phyloP scores from a whole-genome alignment of 2,888 invertebrate species.

The Macrophya alboannulata region DNA sequence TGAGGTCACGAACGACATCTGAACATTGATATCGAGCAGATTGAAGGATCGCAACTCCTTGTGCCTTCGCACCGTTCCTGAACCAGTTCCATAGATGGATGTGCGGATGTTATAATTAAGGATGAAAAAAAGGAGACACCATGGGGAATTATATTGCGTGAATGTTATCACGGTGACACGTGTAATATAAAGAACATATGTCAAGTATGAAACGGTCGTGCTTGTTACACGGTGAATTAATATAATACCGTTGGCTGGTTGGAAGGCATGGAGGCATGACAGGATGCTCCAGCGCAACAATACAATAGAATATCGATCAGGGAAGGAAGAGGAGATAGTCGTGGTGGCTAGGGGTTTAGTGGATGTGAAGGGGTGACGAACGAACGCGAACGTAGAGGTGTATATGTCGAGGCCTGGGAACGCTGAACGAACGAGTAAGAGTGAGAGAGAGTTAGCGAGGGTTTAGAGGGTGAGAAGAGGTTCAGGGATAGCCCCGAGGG shows the following conservation, averaged over 20 bases:
- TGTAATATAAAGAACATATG: not conserved
- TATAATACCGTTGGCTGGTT: conserved; percentile 65
- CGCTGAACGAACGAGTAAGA: not conserved
- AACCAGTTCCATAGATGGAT: too few species aligned
- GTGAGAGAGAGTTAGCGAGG: not conserved
- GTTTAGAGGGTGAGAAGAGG: conserved; percentile 23
- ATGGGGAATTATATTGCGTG: not conserved
- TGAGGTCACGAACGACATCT: too few species aligned
- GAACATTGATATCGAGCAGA: too few species aligned
- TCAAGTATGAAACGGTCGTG: conserved; percentile 6
- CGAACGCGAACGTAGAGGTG: conserved; percentile 26
- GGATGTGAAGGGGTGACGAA: conserved; percentile 38
- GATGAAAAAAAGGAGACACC: not conserved
- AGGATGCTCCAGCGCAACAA: conserved; percentile 65
- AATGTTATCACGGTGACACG: not conserved
- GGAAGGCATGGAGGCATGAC: conserved; percentile 62
- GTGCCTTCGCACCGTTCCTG: too few species aligned
- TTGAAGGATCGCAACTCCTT: too few species aligned
- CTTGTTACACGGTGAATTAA: conserved; percentile 68
- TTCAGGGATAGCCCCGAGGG: conserved; percentile 60
- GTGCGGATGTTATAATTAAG: not conserved
- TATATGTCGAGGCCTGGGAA: not conserved
- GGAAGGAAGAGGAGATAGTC: conserved; percentile 52
- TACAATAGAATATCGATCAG: conserved; percentile 73
- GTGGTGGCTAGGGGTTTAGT: conserved; percentile 59